A percentile compares a stretch with the other conserved stretches of the same genome.
phyloP scores from a whole-genome alignment of 35 echinoderm and acorn worm species.

The Diadema setosum region DNA sequence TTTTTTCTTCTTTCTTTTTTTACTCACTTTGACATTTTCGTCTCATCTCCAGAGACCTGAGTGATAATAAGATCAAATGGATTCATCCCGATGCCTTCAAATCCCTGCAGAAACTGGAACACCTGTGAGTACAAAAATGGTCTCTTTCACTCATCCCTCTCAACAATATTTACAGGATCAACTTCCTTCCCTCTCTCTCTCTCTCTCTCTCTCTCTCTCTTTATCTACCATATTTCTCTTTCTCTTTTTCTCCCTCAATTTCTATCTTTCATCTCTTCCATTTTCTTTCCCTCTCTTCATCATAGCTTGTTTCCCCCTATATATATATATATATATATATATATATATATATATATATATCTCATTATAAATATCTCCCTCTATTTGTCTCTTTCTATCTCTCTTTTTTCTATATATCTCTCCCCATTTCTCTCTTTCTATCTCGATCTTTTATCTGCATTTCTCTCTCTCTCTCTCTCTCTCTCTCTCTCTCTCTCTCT shows the following conservation, averaged over 20 bases:
- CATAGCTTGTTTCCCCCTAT: too few relatives aligned
- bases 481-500: too few relatives aligned
- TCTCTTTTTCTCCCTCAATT: neutral
- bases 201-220: neutral
- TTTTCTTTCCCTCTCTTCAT: neutral
- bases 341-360: too few relatives aligned
- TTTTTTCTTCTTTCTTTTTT: too few relatives aligned
- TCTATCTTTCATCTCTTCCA: neutral
- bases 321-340: too few relatives aligned
- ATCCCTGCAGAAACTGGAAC: conserved; percentile 24
- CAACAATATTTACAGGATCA: neutral
- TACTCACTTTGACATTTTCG: neutral
- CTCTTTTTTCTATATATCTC: too few relatives aligned
- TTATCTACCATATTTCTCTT: neutral
- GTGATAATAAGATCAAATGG: conserved; percentile 45
- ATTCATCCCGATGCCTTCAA: conserved; percentile 56
- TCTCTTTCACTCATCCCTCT: neutral
- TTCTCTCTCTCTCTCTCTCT: too few relatives aligned
- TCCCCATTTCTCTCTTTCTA: too few relatives aligned
- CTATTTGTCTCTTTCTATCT: too few relatives aligned
- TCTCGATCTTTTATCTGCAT: too few relatives aligned
- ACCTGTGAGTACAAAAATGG: conserved; percentile 68
- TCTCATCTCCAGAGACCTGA: conserved; percentile 66
- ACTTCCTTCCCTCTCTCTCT: neutral
- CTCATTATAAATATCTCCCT: too few relatives aligned